A percentile compares a stretch with the other conserved stretches of the same genome.
Evolutionary conservation across 2,113 vertebrate genomes (phyloP).

Genomic region (Cynocephalus volans): DNA sequence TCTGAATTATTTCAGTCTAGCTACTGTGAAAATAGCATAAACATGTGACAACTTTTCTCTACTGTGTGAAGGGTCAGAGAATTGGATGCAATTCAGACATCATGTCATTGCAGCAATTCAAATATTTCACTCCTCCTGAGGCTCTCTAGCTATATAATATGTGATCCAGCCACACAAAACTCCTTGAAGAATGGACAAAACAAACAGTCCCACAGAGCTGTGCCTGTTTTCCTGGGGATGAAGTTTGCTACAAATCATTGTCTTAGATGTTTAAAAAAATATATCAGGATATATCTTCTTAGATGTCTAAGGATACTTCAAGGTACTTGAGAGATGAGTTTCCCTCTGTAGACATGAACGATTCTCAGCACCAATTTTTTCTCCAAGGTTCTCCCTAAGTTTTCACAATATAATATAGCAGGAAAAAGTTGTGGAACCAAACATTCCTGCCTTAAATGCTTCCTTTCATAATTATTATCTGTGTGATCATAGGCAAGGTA

Average conservation of each 20-base stretch:
- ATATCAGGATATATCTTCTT: background rate
- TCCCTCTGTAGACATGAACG: background rate
- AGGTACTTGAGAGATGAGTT: slow-evolving; percentile 29
- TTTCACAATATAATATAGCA: background rate
- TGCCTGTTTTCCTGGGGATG: background rate
- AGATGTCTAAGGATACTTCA: slow-evolving; percentile 1
- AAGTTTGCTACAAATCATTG: background rate
- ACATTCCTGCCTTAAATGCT: background rate
- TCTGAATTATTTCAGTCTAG: slow-evolving; percentile 61
- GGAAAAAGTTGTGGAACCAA: background rate
- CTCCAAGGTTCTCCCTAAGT: background rate
- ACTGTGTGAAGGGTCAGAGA: slow-evolving; percentile 48
- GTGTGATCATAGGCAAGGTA: background rate
- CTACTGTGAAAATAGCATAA: slow-evolving; percentile 64
- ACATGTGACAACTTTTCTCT: slow-evolving; percentile 51
- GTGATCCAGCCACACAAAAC: background rate
- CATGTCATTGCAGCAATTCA: slow-evolving; percentile 20
- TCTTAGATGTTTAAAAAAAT: background rate
- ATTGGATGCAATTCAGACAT: slow-evolving; percentile 46
- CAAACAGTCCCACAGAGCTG: background rate
- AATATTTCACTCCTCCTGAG: background rate
- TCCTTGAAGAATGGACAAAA: background rate
- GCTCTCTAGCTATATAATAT: background rate
- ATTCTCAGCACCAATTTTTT: background rate
- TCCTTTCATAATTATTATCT: background rate